Conservation (phyloP, 2,113 vertebrate genomes). For the Fulica atra region DNA sequence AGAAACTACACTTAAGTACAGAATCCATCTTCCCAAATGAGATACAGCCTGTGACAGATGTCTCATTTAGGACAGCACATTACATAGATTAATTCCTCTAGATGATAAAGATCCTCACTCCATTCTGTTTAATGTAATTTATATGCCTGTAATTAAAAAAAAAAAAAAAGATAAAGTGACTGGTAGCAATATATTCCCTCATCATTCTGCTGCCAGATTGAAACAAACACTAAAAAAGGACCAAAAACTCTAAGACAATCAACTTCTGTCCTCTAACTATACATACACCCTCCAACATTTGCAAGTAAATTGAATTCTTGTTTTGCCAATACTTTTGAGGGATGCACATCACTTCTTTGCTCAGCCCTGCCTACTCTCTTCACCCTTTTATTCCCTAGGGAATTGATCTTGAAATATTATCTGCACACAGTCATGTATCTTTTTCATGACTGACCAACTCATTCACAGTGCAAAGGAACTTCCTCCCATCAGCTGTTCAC, state of each 20-base stretch:
- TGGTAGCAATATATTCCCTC: neutral
- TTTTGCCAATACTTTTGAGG: neutral
- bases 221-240: neutral
- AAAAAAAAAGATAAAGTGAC: neutral
- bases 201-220: neutral
- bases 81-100: constrained; percentile 19
- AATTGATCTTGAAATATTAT: neutral
- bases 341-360: neutral
- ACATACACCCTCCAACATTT: neutral
- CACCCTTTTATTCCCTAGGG: neutral
- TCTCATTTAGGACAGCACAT: constrained; percentile 27
- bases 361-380: neutral
- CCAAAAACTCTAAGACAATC: neutral
- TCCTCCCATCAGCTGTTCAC: neutral
- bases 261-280: neutral
- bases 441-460: neutral
- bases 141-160: neutral
- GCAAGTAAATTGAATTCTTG: neutral
- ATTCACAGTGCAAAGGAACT: neutral
- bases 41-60: neutral
- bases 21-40: neutral
- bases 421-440: neutral
- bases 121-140: constrained; percentile 11
- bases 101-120: neutral
- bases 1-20: neutral